Evolutionary conservation across 2,888 invertebrate genomes (phyloP).

Genomic region (Pandemis heparana): DNA sequence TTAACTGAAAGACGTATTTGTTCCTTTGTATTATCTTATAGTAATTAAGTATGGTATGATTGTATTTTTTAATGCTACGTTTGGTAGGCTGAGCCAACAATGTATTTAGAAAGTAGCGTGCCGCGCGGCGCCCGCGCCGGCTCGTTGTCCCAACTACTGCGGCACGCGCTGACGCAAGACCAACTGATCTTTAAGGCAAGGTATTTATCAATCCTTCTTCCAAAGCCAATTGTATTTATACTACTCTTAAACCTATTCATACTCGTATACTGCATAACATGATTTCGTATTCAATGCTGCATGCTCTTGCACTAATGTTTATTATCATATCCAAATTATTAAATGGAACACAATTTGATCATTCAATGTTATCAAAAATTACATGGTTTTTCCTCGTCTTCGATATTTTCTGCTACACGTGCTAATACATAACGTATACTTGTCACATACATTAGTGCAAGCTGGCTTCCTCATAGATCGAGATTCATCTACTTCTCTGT

Average conservation of each 20-base stretch:
- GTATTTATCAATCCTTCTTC: constrained; percentile 22
- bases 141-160: neutral
- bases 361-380: no score
- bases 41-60: neutral
- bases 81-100: constrained; percentile 7
- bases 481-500: constrained; percentile 4
- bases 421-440: neutral
- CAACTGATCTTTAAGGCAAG: constrained; percentile 24
- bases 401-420: neutral
- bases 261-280: neutral
- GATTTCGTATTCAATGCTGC: constrained; percentile 3
- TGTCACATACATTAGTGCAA: constrained; percentile 1
- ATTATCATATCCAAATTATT: neutral
- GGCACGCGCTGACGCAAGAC: constrained; percentile 12
- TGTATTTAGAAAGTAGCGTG: constrained; percentile 1
- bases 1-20: neutral
- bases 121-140: neutral
- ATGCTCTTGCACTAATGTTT: constrained; percentile 14
- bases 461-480: constrained; percentile 1
- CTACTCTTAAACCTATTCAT: constrained; percentile 11
- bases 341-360: neutral
- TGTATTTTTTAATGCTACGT: neutral
- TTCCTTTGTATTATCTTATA: neutral
- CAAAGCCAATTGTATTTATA: neutral
- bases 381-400: neutral